A percentile compares a stretch with the other conserved stretches of the same genome.
These are phyloP conservation scores for Plemyria rubiginata DNA, from an alignment of 2,888 invertebrate genomes.

Conservation along the genomic window DNA sequence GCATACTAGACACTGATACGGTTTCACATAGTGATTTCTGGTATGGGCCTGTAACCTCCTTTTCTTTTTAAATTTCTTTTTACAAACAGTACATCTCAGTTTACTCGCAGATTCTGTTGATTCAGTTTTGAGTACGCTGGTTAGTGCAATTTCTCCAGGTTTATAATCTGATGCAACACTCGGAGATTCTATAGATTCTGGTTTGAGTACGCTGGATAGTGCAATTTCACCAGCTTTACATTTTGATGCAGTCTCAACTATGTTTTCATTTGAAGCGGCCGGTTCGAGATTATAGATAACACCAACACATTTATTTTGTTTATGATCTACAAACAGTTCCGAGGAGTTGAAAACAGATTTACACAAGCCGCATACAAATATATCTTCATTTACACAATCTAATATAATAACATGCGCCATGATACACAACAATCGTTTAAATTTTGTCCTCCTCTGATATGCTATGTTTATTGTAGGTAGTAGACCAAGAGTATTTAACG, in stretches of 20 bases:
- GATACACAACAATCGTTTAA: too few species aligned
- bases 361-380: slow-evolving; percentile 89
- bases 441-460: too few species aligned
- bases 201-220: slow-evolving; percentile 2
- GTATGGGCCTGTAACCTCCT: slow-evolving; percentile 87
- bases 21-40: slow-evolving; percentile 87
- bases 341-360: slow-evolving; percentile 87
- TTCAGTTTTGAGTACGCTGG: slow-evolving; percentile 7
- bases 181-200: not conserved
- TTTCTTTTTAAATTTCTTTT: slow-evolving; percentile 86
- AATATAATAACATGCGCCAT: slow-evolving; percentile 61
- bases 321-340: slow-evolving; percentile 85
- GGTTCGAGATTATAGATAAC: slow-evolving; percentile 1
- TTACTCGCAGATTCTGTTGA: slow-evolving; percentile 1
- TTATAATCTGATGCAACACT: slow-evolving; percentile 49
- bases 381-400: slow-evolving; percentile 81
- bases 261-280: slow-evolving; percentile 3
- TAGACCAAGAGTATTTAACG: too few species aligned
- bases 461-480: too few species aligned
- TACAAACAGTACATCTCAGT: slow-evolving; percentile 80
- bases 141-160: slow-evolving; percentile 1
- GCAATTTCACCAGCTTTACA: slow-evolving; percentile 5
- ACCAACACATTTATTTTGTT: slow-evolving; percentile 56
- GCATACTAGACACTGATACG: slow-evolving; percentile 89
- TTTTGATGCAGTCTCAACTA: slow-evolving; percentile 6